Base-by-base conservation (phyloP, 1,140 invertebrate species). In the Lucilia sericata region DNA sequence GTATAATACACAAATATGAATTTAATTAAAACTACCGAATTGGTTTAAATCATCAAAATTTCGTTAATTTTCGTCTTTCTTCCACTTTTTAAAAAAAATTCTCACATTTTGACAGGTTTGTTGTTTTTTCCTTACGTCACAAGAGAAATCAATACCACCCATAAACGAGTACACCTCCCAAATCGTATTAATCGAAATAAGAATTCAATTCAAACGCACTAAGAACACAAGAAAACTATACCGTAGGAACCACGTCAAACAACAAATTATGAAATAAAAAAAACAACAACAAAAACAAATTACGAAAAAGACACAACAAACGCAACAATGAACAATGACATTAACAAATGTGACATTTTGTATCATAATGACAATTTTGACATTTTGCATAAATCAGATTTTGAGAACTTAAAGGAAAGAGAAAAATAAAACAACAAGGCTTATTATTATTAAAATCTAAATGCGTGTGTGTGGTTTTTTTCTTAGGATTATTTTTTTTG, bases 311-410 rank as follows among this genome's bases (percentile, higher is more conserved):
- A 30, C 42, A 8, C 17, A 47, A 78, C 25, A 30, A 30, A 30
- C 25, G 25, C 25, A 30, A 30, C 25, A 30, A 30, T 30, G 25
- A 30, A 30, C 25, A 30, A 30, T 47, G 75, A 47, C 75, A 36
- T n/a, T 47, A 78, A 78, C 75, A 78, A 49, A 51, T 80, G 42
- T 80, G 76, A 80, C 76, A 80, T 80, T 80, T 80, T 80, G 76
- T 80, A 25, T 80, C 76, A 80, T 80, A 80, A 80, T 80, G 76
- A 80, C 76, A 80, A 80, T 80, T 80, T 49, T 80, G 76, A 51
- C 76, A 80, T 80, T 80, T 80, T 49, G 76, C 76, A 80, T 80
- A 80, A 80, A 80, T 80, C 76, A 80, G 42, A 49, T 51, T 30
- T 70, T 21, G 65, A 21, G 65, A 8, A 21, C 65, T 21, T 7